phyloP scores from a whole-genome alignment of 2,113 vertebrate genomes.

The cattle (Bos taurus) region DNA sequence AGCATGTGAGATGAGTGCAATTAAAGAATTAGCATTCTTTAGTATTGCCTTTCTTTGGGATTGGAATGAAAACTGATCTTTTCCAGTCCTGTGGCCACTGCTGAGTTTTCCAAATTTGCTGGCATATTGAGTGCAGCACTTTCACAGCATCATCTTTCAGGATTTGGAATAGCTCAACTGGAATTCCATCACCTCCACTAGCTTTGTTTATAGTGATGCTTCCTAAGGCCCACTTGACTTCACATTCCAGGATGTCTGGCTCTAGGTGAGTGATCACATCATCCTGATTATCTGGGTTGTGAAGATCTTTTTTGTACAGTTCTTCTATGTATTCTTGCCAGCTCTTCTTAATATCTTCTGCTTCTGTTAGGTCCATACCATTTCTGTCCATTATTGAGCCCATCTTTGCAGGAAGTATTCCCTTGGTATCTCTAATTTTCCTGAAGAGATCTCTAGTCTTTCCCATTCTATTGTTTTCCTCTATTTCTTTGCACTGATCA shows the following conservation, averaged over 20 bases:
- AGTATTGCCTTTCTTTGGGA: not conserved
- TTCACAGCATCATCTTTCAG: not conserved
- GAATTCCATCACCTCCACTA: not conserved
- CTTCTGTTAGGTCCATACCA: not conserved
- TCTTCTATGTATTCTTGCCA: not conserved
- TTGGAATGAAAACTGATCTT: not conserved
- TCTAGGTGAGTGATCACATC: not conserved
- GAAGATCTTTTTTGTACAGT: not conserved
- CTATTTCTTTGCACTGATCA: not conserved
- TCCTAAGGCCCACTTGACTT: not conserved
- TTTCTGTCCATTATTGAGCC: no score
- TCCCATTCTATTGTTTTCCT: no score
- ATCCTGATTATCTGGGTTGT: not conserved
- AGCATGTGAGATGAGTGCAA: accelerated
- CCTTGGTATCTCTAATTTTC: no score
- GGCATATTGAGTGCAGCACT: not conserved
- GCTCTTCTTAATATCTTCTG: not conserved
- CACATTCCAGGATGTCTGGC: not conserved
- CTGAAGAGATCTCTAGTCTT: no score
- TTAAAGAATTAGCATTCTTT: not conserved
- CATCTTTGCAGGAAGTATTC: no score
- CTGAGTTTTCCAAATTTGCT: not conserved
- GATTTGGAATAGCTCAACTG: not conserved
- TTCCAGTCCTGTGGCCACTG: not conserved
- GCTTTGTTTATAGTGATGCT: accelerated